Evolutionary conservation across 2,113 vertebrate species (phyloP).

Genomic region (Leucopsar rothschildi): DNA sequence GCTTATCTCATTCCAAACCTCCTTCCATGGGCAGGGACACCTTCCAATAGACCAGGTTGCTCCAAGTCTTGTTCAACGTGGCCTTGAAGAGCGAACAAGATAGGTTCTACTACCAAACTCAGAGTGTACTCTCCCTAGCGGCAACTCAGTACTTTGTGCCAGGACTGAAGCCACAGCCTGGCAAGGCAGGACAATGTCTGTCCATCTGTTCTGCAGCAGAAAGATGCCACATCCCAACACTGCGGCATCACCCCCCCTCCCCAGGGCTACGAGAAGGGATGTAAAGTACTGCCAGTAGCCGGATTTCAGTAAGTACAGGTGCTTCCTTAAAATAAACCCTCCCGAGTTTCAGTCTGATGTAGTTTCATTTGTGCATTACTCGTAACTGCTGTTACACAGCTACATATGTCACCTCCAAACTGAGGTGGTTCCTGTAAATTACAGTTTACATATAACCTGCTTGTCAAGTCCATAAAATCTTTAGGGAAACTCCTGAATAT

Average conservation of each 20-base stretch:
- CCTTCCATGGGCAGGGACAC: neutral
- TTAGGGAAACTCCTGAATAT: neutral
- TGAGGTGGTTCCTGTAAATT: neutral
- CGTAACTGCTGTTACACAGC: neutral
- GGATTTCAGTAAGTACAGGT: neutral
- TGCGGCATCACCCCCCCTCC: fast-evolving
- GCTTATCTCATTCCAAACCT: neutral
- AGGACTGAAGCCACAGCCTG: neutral
- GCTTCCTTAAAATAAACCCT: constrained; percentile 39
- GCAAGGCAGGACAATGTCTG: neutral
- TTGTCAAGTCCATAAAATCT: neutral
- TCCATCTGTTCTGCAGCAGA: neutral
- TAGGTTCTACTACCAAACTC: neutral
- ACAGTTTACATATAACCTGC: neutral
- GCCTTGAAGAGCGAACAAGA: neutral
- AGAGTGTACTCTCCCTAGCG: fast-evolving
- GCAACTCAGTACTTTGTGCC: no score
- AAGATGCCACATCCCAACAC: neutral
- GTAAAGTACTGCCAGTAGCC: neutral
- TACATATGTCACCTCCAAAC: neutral
- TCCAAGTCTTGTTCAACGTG: neutral
- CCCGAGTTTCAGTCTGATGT: neutral
- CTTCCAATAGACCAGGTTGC: neutral
- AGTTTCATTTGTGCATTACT: neutral
- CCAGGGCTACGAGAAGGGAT: fast-evolving